Base-by-base conservation (phyloP, 1,140 invertebrate species). In the Macrotrachela quadricornifera region DNA sequence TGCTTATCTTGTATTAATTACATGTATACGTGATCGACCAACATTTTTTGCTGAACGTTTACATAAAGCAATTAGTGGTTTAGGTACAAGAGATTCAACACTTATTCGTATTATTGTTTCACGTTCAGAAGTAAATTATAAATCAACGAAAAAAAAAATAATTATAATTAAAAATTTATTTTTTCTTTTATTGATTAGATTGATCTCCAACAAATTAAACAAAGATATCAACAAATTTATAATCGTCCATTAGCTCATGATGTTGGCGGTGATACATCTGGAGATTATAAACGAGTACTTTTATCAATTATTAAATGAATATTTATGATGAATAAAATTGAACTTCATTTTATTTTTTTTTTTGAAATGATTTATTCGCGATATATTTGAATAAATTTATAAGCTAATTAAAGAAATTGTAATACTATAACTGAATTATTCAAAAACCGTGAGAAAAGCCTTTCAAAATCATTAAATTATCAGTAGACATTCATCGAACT, bases 201-300 rank as follows among this genome's bases (percentile, higher is more conserved):
- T 56, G 69, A 71, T 54, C 51, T 71, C 17, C 59, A 54, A 9
- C 55, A 62, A 15, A 63, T 71, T 41, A 64, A 65, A 54, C 49
- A 49, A 12, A 60, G 60, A 48, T 71, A 61, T 55, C 43, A 59
- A 47, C 48, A 61, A 48, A 49, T 58, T 10, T 62, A 61, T 57
- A 57, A 57, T 13, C 61, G 63, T 51, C 55, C 57, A 6, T 57
- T 71, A 14, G 42, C 49, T 10, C 57, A 61, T 6, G 55, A 57
- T 36, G 60, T 67, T 15, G 56, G 64, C 36, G 53, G 53, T 14
- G 65, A 68, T 16, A 61, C 56, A 40, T 60, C 57, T 47, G 66
- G 64, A 6, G 61, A 66, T 55, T 65, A 63, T 51, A 61, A 58
- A 49, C 58, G 62, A 49, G 41, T 63, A 17, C 51, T 67, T 38